Evolutionary conservation across 1,140 invertebrate species (phyloP).

Genomic region (Rhopalosiphum maidis): DNA sequence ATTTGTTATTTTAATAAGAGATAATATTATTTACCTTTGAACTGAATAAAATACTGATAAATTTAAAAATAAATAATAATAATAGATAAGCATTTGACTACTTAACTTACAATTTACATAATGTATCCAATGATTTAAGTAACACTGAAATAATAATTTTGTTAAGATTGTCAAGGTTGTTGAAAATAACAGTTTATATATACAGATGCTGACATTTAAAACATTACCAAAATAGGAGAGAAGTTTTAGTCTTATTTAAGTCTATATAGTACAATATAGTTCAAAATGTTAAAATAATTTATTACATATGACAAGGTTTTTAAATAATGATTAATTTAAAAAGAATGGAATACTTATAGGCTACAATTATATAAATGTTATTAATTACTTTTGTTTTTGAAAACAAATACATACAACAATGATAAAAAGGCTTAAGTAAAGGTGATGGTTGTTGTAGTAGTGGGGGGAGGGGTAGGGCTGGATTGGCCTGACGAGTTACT

Average conservation of each 20-base stretch:
- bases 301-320: background rate
- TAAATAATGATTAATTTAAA: background rate
- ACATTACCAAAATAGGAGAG: background rate
- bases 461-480: no score
- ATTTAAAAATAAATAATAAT: background rate
- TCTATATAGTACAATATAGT: background rate
- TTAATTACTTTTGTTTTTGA: no score
- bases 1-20: background rate
- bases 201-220: background rate
- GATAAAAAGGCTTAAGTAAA: background rate
- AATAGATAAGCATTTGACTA: background rate
- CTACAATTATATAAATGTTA: background rate
- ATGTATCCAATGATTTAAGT: background rate
- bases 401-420: no score
- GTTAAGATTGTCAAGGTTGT: background rate
- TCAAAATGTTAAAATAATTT: background rate
- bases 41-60: background rate
- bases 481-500: no score
- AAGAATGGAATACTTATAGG: background rate
- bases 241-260: background rate
- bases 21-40: background rate
- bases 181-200: slow-evolving; percentile 15
- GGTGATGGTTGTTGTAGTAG: background rate
- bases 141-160: background rate
- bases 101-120: background rate